These are phyloP conservation scores for Nesidiocoris tenuis DNA, from an alignment of 2,888 invertebrate genomes.

Conservation along the genomic window DNA sequence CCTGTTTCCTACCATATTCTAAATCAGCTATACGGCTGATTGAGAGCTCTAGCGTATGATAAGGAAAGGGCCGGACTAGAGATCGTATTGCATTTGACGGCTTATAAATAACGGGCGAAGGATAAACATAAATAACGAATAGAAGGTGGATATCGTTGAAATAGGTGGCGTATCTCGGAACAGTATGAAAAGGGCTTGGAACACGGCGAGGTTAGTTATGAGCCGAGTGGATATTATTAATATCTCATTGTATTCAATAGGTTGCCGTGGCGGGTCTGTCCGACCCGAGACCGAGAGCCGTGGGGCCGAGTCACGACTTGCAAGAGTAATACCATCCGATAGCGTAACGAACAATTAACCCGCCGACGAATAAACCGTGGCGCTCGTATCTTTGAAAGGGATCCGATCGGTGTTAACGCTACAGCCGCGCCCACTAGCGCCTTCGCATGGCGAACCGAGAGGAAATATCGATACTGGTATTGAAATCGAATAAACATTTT, in stretches of 20 bases:
- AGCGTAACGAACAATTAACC: constrained; percentile 39
- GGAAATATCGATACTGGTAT: too few relatives aligned
- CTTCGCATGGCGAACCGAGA: too few relatives aligned
- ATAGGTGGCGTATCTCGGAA: constrained; percentile 5
- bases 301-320: constrained; percentile 30
- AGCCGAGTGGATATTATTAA: constrained; percentile 17
- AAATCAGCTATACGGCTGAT: not conserved
- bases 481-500: too few relatives aligned
- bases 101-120: not conserved
- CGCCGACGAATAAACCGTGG: constrained; percentile 19
- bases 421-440: constrained; percentile 36
- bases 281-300: constrained; percentile 13
- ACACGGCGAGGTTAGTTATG: constrained; percentile 30
- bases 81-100: not conserved
- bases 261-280: constrained; percentile 12
- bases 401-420: constrained; percentile 36
- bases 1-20: not conserved
- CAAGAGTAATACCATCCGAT: constrained; percentile 33
- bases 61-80: not conserved
- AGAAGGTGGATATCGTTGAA: constrained; percentile 14
- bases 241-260: constrained; percentile 40
- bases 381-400: constrained; percentile 22
- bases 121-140: constrained; percentile 1
- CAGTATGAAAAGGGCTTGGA: constrained; percentile 13
- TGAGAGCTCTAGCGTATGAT: not conserved